phyloP scores from a whole-genome alignment of 1,140 invertebrate species.

The Brachystomella parvula region DNA sequence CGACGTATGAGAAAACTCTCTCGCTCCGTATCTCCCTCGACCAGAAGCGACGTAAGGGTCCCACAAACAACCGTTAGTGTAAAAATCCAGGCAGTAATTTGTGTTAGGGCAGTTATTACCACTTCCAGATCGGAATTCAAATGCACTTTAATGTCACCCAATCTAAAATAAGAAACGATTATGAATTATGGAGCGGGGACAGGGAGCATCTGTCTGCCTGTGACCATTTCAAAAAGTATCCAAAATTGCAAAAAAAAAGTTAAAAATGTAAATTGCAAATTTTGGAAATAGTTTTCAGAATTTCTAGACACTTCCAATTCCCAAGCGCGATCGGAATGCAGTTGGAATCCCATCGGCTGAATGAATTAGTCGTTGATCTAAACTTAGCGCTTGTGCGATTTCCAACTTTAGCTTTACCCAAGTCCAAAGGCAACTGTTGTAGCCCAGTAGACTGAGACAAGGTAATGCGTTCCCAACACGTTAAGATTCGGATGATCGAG shows the following conservation, averaged over 20 bases:
- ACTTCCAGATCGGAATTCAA: constrained; percentile 14
- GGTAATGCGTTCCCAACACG: constrained; percentile 25
- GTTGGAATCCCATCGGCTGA: no score
- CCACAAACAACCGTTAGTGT: constrained; percentile 24
- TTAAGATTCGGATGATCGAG: constrained; percentile 8
- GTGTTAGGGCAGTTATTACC: constrained; percentile 9
- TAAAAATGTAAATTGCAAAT: no score
- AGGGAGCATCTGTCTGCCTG: no score
- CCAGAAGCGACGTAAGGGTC: constrained; percentile 27
- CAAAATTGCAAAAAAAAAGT: no score
- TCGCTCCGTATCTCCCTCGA: constrained; percentile 33
- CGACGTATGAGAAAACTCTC: constrained; percentile 27
- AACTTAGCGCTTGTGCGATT: no score
- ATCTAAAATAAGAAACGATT: no score
- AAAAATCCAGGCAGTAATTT: constrained; percentile 33
- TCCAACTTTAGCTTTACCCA: constrained; percentile 20
- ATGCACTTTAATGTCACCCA: constrained; percentile 3
- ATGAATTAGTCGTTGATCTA: no score
- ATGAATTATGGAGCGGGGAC: no score
- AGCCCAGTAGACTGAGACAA: constrained; percentile 27
- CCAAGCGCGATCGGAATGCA: no score
- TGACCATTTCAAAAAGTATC: no score
- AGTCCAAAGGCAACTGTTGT: constrained; percentile 18
- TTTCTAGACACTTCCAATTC: no score
- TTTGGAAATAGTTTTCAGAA: no score